Percentiles rank a stretch among this genome's conserved stretches.
These are phyloP conservation scores for Anolis apletophallus DNA, from an alignment of 2,797 vertebrate species.

Conservation along the genomic window DNA sequence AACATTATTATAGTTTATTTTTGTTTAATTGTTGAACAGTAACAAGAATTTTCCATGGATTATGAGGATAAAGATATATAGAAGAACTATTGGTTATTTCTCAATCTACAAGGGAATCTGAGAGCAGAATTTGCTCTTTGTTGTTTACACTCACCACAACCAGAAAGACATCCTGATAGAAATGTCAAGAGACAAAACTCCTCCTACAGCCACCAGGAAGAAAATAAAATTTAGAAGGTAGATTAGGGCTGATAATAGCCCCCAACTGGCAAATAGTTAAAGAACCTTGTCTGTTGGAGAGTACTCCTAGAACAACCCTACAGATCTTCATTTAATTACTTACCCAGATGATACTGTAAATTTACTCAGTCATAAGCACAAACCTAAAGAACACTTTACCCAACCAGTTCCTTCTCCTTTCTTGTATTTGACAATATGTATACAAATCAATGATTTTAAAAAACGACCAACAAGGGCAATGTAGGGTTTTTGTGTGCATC, in stretches of 20 bases:
- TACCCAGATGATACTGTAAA: background rate
- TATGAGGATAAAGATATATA: constrained; percentile 57
- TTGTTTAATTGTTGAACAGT: constrained; percentile 56
- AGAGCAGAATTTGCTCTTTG: constrained; percentile 55
- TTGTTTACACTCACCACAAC: constrained; percentile 74
- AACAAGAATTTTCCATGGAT: constrained; percentile 64
- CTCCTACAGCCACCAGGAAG: constrained; percentile 73
- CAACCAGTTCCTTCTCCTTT: background rate
- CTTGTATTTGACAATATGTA: background rate
- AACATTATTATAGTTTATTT: constrained; percentile 66
- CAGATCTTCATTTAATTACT: constrained; percentile 56
- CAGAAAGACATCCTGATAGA: constrained; percentile 78
- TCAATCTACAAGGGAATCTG: constrained; percentile 55
- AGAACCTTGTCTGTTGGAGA: constrained; percentile 61
- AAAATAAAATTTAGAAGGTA: constrained; percentile 73
- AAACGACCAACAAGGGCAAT: background rate
- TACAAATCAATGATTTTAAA: background rate
- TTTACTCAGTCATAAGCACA: background rate
- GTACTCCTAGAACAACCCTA: constrained; percentile 44
- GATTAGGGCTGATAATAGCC: constrained; percentile 19
- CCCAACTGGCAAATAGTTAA: constrained; percentile 1
- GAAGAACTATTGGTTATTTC: constrained; percentile 64
- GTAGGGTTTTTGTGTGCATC: background rate
- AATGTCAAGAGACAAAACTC: constrained; percentile 75
- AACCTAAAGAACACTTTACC: background rate